Conservation (phyloP, 1,140 invertebrate genomes). For the Trachelipus rathkii region DNA sequence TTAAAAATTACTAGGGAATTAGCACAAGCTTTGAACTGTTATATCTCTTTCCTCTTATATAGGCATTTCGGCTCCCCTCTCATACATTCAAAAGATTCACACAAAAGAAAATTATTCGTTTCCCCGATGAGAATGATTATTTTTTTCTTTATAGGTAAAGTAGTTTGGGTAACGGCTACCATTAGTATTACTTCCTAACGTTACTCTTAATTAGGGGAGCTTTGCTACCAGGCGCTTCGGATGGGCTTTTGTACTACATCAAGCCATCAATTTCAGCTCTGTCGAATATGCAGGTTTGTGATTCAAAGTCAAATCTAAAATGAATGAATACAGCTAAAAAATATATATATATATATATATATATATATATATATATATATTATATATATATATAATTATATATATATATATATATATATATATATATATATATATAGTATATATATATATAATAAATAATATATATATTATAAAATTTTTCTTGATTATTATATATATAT, state of each 20-base stretch:
- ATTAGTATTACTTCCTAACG: conserved; percentile 70
- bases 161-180: conserved; percentile 75
- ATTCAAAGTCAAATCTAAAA: background rate
- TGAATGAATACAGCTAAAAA: background rate
- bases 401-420: too few species aligned
- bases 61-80: too few species aligned
- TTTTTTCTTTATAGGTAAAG: conserved; percentile 63
- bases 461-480: too few species aligned
- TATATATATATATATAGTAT: too few species aligned
- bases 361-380: conserved; percentile 18
- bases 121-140: too few species aligned
- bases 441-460: too few species aligned
- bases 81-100: too few species aligned
- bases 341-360: conserved; percentile 20
- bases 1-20: too few species aligned
- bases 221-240: conserved; percentile 56
- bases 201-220: conserved; percentile 67
- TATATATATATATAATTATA: conserved; percentile 14
- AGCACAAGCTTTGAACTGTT: too few species aligned
- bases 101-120: too few species aligned
- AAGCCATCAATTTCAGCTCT: conserved; percentile 53
- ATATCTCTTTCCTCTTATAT: too few species aligned
- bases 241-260: conserved; percentile 54
- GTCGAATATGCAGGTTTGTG: conserved; percentile 48
- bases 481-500: too few species aligned